A percentile compares a stretch with the other conserved stretches of the same genome.
phyloP scores from a whole-genome alignment of 2,113 vertebrate species.

The Platycercus adscitus region DNA sequence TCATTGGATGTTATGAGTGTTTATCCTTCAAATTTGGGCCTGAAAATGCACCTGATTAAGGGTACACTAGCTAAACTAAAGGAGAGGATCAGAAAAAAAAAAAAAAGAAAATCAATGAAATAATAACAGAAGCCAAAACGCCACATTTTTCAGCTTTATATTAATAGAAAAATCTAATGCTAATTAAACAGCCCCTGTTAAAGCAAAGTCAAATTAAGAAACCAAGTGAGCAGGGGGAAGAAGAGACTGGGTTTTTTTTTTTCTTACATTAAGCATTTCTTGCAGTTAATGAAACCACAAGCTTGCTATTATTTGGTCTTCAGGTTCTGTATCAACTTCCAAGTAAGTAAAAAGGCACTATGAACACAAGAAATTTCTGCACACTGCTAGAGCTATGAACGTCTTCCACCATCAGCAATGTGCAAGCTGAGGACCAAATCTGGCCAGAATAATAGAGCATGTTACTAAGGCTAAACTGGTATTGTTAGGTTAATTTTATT shows the following conservation, averaged over 20 bases:
- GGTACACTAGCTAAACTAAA: not conserved
- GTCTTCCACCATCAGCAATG: not conserved
- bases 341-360: not conserved
- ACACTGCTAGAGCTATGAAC: not conserved
- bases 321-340: not conserved
- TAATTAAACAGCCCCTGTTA: not conserved
- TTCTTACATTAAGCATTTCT: not conserved
- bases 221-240: not conserved
- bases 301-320: not conserved
- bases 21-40: not conserved
- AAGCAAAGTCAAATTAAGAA: not conserved
- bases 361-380: not conserved
- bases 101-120: not conserved
- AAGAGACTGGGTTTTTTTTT: not conserved
- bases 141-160: not conserved
- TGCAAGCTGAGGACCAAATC: not conserved
- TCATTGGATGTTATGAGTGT: not conserved
- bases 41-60: not conserved
- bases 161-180: not conserved
- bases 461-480: not conserved
- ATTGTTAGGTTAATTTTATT: constrained; percentile 15
- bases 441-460: not conserved
- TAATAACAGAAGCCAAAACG: not conserved
- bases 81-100: not conserved
- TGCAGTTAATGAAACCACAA: not conserved